Conservation (phyloP, 2,113 vertebrate species). For the Prinia subflava region DNA sequence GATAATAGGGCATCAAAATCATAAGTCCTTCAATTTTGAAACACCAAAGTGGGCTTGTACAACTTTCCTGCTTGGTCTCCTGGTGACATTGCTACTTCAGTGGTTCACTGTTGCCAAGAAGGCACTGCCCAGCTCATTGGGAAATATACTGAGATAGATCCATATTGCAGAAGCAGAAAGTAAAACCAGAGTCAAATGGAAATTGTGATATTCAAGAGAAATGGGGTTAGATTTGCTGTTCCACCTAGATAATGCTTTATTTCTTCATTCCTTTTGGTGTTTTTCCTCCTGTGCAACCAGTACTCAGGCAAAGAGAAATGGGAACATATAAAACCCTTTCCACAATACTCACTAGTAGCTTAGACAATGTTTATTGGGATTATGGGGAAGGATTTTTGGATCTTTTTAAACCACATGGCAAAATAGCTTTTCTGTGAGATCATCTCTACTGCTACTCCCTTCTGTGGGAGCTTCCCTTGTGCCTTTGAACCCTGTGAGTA, state of each 20-base stretch:
- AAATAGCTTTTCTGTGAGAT: not conserved
- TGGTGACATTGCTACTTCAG: not conserved
- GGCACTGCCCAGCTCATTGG: not conserved
- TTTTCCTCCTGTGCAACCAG: not conserved
- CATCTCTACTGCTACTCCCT: not conserved
- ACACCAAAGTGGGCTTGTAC: not conserved
- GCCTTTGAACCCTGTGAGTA: not conserved
- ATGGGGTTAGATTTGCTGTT: not conserved
- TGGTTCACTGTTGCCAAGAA: not conserved
- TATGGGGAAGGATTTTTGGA: not conserved
- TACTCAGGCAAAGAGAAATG: not conserved
- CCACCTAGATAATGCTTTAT: not conserved
- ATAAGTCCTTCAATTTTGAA: not conserved
- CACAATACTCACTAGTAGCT: not conserved
- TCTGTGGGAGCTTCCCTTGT: not conserved
- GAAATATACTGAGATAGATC: not conserved
- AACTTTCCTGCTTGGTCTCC: not conserved
- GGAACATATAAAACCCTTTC: not conserved
- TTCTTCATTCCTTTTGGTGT: not conserved
- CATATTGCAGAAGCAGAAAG: not conserved
- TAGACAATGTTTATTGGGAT: not conserved
- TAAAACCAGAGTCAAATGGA: not conserved
- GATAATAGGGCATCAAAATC: not conserved
- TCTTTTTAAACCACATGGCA: not conserved
- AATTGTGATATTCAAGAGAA: not conserved